Evolutionary conservation across 2,888 invertebrate genomes (phyloP).

Genomic region (Camptogramma bilineatum): DNA sequence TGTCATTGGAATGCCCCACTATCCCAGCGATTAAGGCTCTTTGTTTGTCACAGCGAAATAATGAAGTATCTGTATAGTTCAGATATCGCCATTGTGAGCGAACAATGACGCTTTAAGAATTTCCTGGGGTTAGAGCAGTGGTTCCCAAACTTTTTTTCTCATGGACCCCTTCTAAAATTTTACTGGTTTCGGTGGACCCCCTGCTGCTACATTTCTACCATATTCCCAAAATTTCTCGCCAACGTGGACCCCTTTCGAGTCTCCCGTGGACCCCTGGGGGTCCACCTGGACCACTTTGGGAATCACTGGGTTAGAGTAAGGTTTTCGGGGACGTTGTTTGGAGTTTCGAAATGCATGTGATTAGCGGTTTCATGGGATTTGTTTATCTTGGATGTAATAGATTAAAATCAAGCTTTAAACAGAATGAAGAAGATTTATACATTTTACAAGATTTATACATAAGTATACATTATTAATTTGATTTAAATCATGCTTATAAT

Average conservation of each 20-base stretch:
- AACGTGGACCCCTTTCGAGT: too few species aligned
- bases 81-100: slow-evolving; percentile 44
- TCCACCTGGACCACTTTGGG: too few species aligned
- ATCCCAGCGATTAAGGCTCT: slow-evolving; percentile 36
- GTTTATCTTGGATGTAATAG: background rate
- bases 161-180: too few species aligned
- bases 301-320: slow-evolving; percentile 37
- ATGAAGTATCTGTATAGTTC: slow-evolving; percentile 39
- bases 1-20: slow-evolving; percentile 34
- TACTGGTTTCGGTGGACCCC: too few species aligned
- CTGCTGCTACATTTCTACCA: too few species aligned
- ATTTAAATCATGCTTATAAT: too few species aligned
- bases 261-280: too few species aligned
- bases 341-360: slow-evolving; percentile 22
- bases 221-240: too few species aligned
- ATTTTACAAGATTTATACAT: too few species aligned
- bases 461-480: too few species aligned
- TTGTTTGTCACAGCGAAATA: slow-evolving; percentile 42
- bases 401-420: background rate
- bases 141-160: too few species aligned
- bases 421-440: too few species aligned
- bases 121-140: slow-evolving; percentile 42
- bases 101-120: slow-evolving; percentile 46
- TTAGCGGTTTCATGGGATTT: slow-evolving; percentile 4
- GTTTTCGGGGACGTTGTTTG: slow-evolving; percentile 31